Percentiles rank a stretch among this genome's conserved stretches.
Conservation (phyloP, 2,888 invertebrate species). For the Drosophila glabriapex region DNA sequence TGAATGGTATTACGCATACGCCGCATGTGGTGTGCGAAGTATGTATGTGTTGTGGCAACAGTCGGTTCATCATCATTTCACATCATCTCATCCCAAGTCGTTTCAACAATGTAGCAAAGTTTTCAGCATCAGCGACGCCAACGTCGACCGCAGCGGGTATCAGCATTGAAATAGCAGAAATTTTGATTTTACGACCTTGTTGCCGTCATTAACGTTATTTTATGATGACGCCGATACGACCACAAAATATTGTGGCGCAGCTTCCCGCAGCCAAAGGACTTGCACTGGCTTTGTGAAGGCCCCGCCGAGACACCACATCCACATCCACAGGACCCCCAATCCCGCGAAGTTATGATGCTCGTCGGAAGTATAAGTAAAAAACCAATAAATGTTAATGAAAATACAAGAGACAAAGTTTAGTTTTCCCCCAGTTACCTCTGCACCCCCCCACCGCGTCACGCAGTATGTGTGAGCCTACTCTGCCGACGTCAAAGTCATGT, state of each 20-base stretch:
- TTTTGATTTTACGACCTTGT: slow-evolving; percentile 83
- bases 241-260: slow-evolving; percentile 72
- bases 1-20: slow-evolving; percentile 57
- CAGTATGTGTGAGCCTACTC: slow-evolving; percentile 43
- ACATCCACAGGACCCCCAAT: background rate
- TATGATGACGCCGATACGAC: slow-evolving; percentile 81
- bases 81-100: slow-evolving; percentile 28
- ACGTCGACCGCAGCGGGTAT: slow-evolving; percentile 64
- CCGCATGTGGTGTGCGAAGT: slow-evolving; percentile 31
- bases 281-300: slow-evolving; percentile 47
- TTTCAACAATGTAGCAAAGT: slow-evolving; percentile 70
- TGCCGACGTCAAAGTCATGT: slow-evolving; percentile 5
- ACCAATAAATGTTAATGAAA: slow-evolving; percentile 83
- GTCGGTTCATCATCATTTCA: slow-evolving; percentile 17
- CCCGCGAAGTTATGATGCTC: slow-evolving; percentile 63
- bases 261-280: slow-evolving; percentile 36
- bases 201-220: slow-evolving; percentile 82
- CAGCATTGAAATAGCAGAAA: slow-evolving; percentile 75
- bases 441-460: accelerated
- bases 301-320: background rate
- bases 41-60: slow-evolving; percentile 15
- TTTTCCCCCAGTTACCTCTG: slow-evolving; percentile 19
- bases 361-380: slow-evolving; percentile 73
- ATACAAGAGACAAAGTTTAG: slow-evolving; percentile 80
- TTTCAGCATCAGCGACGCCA: slow-evolving; percentile 47